These are phyloP conservation scores for Prionailurus bengalensis DNA, from an alignment of 2,113 vertebrate species.

Conservation along the genomic window DNA sequence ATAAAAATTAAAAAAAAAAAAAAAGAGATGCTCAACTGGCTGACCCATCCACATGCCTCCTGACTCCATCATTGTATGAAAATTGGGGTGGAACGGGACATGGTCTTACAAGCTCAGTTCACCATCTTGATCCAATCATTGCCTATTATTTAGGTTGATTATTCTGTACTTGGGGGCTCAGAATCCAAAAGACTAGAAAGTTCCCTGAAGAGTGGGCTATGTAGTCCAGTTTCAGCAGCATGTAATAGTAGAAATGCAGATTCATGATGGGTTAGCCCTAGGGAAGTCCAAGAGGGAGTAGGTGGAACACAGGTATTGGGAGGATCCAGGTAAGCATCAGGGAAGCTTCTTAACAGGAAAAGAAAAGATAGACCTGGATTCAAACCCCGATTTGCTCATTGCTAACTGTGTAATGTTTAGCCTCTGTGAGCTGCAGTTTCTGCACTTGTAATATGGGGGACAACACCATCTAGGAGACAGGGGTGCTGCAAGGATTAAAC, in stretches of 20 bases:
- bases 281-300: not conserved
- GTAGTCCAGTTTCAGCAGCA: not conserved
- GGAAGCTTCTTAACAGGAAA: not conserved
- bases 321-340: not conserved
- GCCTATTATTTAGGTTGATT: not conserved
- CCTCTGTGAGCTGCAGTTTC: not conserved
- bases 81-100: not conserved
- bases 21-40: no score
- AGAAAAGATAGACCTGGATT: not conserved
- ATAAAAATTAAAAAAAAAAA: no score
- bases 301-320: not conserved
- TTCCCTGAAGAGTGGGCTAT: not conserved
- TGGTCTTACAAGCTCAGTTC: not conserved
- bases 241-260: not conserved
- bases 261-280: not conserved
- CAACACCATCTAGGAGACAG: not conserved
- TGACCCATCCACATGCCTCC: no score
- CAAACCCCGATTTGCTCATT: not conserved
- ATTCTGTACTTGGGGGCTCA: not conserved
- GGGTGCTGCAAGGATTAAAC: not conserved
- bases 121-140: not conserved
- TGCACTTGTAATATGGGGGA: not conserved
- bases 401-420: not conserved
- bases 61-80: not conserved
- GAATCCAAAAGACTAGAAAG: slow-evolving; percentile 18